Evolutionary conservation across 2,797 vertebrate species (phyloP).

Genomic region (Urophycis tenuis): DNA sequence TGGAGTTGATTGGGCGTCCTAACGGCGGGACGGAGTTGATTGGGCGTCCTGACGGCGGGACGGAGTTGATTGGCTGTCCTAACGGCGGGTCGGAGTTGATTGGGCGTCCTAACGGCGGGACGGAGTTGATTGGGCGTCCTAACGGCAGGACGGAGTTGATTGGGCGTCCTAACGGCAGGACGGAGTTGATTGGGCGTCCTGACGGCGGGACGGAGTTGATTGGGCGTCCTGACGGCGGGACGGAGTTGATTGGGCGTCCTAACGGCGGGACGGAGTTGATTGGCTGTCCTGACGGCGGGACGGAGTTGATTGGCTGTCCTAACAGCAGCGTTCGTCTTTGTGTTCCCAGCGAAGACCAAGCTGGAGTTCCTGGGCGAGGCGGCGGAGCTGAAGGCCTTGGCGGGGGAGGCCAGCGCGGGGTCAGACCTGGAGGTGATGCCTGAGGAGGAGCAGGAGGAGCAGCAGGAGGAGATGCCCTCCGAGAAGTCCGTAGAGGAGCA

Average conservation of each 20-base stretch:
- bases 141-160: not conserved
- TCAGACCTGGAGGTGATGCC: slow-evolving; percentile 40
- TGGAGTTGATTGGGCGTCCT: not conserved
- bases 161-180: too few relatives aligned
- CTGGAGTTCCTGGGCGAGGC: slow-evolving; percentile 35
- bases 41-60: too few relatives aligned
- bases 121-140: not conserved
- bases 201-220: not conserved
- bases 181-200: not conserved
- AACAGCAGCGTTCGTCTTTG: slow-evolving; percentile 20
- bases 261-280: not conserved
- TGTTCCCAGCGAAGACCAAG: slow-evolving; percentile 45
- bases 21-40: slow-evolving; percentile 8
- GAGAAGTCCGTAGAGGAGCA: slow-evolving; percentile 72
- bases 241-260: not conserved
- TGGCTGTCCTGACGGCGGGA: too few relatives aligned
- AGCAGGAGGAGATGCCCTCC: slow-evolving; percentile 43
- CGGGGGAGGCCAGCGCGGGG: slow-evolving; percentile 38
- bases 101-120: too few relatives aligned
- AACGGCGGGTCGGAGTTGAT: too few relatives aligned
- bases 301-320: not conserved
- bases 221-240: too few relatives aligned
- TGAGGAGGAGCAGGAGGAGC: slow-evolving; percentile 43
- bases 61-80: too few relatives aligned
- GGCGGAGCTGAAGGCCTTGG: slow-evolving; percentile 23